Conservation (phyloP, 2,888 invertebrate genomes). For the Macrosiphum euphorbiae region DNA sequence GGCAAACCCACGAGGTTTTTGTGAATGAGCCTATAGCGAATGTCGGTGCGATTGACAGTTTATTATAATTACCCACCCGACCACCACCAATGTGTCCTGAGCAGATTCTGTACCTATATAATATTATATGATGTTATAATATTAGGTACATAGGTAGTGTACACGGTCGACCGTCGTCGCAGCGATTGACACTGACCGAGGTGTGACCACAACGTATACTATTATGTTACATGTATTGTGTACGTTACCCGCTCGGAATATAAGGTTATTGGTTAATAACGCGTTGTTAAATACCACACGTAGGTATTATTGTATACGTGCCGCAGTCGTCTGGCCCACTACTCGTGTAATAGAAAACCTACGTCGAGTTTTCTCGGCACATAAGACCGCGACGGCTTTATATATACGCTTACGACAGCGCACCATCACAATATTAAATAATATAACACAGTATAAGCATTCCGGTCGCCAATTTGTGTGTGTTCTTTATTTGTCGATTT, state of each 20-base stretch:
- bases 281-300: constrained; percentile 8
- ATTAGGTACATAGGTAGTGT: not conserved
- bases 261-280: constrained; percentile 1
- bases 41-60: not conserved
- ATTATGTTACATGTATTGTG: not conserved
- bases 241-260: not conserved
- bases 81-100: not conserved
- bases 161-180: not conserved
- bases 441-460: not conserved
- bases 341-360: not conserved
- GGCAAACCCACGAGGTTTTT: not conserved
- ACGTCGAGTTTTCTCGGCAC: not conserved
- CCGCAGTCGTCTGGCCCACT: not conserved
- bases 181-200: not conserved
- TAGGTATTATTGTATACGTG: constrained; percentile 20
- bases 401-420: not conserved
- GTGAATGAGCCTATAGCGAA: not conserved
- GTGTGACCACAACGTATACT: constrained; percentile 13
- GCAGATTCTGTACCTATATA: not conserved
- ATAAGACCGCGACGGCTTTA: not conserved
- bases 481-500: not conserved
- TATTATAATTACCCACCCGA: not conserved
- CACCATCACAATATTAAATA: not conserved
- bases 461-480: not conserved
- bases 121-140: not conserved